Evolutionary conservation across 2,797 vertebrate species (phyloP).

Genomic region (Sardinella longiceps): DNA sequence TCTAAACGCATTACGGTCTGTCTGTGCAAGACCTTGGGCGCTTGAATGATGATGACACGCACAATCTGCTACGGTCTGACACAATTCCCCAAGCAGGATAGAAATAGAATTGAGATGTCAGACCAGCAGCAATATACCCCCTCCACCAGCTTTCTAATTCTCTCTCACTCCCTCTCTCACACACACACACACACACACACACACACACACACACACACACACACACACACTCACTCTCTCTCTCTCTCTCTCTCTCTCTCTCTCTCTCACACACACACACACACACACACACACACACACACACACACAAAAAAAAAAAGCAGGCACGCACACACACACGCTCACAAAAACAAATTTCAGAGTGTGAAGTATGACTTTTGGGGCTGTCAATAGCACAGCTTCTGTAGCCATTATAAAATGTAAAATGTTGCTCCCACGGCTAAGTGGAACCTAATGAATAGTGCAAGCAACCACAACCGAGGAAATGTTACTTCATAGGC

Average conservation of each 20-base stretch:
- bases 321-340: background rate
- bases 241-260: slow-evolving; percentile 15
- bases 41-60: slow-evolving; percentile 68
- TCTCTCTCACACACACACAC: background rate
- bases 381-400: slow-evolving; percentile 55
- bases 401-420: slow-evolving; percentile 54
- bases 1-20: slow-evolving; percentile 70
- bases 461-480: slow-evolving; percentile 66
- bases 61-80: slow-evolving; percentile 56
- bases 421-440: slow-evolving; percentile 60
- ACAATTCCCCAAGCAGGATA: slow-evolving; percentile 55
- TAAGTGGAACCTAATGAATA: slow-evolving; percentile 69
- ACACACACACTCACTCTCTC: background rate
- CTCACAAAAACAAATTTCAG: slow-evolving; percentile 29
- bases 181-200: too few relatives aligned
- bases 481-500: slow-evolving; percentile 56
- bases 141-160: background rate
- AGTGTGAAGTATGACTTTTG: slow-evolving; percentile 56
- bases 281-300: too few relatives aligned
- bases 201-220: too few relatives aligned
- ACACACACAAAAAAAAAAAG: slow-evolving; percentile 3
- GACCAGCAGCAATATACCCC: slow-evolving; percentile 39
- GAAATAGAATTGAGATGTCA: slow-evolving; percentile 57
- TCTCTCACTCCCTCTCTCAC: slow-evolving; percentile 22
- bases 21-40: slow-evolving; percentile 64